Percentiles rank a stretch among this genome's conserved stretches.
These are phyloP conservation scores for Pangasius mekongensis DNA, from an alignment of 2,797 vertebrate genomes.

Conservation along the genomic window DNA sequence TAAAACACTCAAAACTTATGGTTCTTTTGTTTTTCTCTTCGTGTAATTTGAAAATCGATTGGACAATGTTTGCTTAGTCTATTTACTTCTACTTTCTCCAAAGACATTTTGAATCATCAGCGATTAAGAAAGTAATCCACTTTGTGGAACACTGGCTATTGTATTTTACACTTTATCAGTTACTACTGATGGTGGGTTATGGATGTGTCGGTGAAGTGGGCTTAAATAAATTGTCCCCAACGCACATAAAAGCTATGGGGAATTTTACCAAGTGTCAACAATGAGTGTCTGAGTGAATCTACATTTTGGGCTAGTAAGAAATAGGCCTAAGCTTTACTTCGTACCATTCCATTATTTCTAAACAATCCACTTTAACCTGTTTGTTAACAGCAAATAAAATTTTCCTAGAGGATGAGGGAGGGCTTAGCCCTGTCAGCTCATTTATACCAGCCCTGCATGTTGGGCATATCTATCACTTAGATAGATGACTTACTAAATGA, in stretches of 20 bases:
- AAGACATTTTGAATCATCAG: not conserved
- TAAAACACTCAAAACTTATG: not conserved
- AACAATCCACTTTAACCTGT: not conserved
- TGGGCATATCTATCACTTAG: slow-evolving; percentile 4
- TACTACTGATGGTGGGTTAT: not conserved
- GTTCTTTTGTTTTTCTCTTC: not conserved
- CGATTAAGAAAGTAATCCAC: not conserved
- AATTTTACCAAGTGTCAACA: not conserved
- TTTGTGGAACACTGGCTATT: not conserved
- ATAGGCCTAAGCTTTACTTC: not conserved
- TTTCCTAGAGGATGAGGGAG: not conserved
- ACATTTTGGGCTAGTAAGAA: not conserved
- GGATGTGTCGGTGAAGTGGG: not conserved
- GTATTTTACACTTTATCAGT: not conserved
- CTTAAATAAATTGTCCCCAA: not conserved
- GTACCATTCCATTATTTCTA: not conserved
- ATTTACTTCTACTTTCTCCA: not conserved
- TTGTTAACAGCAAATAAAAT: slow-evolving; percentile 2
- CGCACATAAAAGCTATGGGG: not conserved
- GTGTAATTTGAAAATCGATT: not conserved
- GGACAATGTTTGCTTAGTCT: not conserved
- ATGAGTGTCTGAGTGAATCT: not conserved
- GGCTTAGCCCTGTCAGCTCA: not conserved
- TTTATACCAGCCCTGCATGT: slow-evolving; percentile 2
- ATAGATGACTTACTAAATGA: not conserved